Conservation (phyloP, 2,888 invertebrate species). For the Hipparchia sbordonii region DNA sequence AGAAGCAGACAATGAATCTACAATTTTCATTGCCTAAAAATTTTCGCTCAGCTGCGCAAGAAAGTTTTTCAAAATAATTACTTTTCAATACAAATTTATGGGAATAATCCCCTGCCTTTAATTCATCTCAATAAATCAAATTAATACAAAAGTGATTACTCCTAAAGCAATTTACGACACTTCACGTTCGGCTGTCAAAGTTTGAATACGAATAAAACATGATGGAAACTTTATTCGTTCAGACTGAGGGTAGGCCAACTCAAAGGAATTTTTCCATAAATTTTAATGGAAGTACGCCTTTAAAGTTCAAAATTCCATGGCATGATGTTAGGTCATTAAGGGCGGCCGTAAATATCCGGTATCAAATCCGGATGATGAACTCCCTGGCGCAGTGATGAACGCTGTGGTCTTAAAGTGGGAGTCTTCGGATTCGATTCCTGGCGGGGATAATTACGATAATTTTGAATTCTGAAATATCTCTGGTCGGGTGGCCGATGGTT, state of each 20-base stretch:
- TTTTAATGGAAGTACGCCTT: neutral
- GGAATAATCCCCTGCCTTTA: conserved; percentile 9
- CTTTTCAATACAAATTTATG: conserved; percentile 20
- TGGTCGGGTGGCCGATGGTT: no score
- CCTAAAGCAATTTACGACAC: conserved; percentile 35
- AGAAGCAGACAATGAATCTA: neutral
- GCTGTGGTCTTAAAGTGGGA: no score
- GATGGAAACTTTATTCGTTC: conserved; percentile 5
- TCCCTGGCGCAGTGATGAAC: no score
- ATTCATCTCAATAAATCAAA: conserved; percentile 38
- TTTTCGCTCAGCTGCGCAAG: neutral
- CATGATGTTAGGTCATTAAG: neutral
- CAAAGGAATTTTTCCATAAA: conserved; percentile 6
- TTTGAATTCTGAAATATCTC: no score
- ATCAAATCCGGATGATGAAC: no score
- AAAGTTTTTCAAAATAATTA: conserved; percentile 1
- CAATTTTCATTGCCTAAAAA: neutral
- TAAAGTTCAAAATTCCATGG: neutral
- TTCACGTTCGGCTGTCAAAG: conserved; percentile 31
- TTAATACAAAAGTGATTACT: conserved; percentile 42
- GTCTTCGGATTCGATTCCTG: no score
- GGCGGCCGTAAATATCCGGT: no score
- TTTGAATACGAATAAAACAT: conserved; percentile 35
- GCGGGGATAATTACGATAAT: no score
- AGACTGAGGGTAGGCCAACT: neutral